These are phyloP conservation scores for Sitta europaea DNA, from an alignment of 2,113 vertebrate genomes.

Conservation along the genomic window DNA sequence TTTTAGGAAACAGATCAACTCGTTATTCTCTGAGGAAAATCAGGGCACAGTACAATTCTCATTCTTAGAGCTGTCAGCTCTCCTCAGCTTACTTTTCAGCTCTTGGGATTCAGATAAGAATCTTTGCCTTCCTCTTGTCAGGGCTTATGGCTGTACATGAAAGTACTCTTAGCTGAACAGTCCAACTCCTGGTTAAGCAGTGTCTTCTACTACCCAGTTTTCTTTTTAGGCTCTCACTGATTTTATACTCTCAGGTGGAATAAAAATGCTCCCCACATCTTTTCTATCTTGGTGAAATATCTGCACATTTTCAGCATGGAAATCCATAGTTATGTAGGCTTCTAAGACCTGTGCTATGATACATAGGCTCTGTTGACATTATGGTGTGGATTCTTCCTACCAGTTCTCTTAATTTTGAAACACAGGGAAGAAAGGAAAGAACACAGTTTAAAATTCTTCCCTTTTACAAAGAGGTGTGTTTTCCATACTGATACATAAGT, in stretches of 20 bases:
- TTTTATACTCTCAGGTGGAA: neutral
- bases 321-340: neutral
- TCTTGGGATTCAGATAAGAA: neutral
- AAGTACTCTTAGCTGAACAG: neutral
- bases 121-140: neutral
- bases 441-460: neutral
- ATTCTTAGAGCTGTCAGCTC: neutral
- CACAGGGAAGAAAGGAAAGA: neutral
- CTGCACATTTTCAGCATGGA: neutral
- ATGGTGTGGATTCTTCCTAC: neutral
- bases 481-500: neutral
- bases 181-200: neutral
- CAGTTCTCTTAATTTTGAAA: neutral
- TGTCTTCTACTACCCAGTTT: neutral
- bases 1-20: neutral
- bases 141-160: neutral
- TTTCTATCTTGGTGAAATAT: neutral
- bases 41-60: neutral
- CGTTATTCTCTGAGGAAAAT: neutral
- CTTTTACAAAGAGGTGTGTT: neutral
- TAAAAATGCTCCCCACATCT: neutral
- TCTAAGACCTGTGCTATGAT: neutral
- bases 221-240: neutral
- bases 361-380: neutral
- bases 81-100: neutral